phyloP scores from a whole-genome alignment of 37 sponge, comb jelly and placozoan species.

The Crambe crambe region DNA sequence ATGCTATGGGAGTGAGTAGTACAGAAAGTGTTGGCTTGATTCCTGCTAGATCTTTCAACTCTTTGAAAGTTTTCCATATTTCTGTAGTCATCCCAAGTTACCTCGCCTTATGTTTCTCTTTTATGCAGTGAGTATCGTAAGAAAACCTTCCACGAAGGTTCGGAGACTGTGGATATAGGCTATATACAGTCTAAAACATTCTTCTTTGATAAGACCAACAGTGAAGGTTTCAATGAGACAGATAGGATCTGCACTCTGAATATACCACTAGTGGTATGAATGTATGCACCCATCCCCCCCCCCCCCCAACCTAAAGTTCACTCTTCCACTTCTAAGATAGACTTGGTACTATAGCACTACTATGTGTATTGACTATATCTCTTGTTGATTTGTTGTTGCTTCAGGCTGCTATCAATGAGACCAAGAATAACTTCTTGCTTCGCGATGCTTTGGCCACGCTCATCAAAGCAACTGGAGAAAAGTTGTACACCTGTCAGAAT shows the following conservation, averaged over 20 bases:
- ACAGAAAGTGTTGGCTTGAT: background rate
- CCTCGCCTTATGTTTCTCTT: background rate
- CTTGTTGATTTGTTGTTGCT: too few relatives aligned
- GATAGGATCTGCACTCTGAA: slow-evolving; percentile 66
- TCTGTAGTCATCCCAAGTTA: too few relatives aligned
- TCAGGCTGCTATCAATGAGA: slow-evolving; percentile 25
- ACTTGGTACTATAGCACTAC: too few relatives aligned
- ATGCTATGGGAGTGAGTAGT: too few relatives aligned
- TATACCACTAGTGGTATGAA: slow-evolving; percentile 57
- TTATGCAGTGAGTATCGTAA: background rate
- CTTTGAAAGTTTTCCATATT: too few relatives aligned
- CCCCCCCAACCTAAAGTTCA: too few relatives aligned
- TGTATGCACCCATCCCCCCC: too few relatives aligned
- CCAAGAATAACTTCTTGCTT: background rate
- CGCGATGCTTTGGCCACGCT: background rate
- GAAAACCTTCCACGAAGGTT: background rate
- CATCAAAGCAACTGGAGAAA: background rate
- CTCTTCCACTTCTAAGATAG: too few relatives aligned
- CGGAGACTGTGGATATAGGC: background rate
- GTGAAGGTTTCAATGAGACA: slow-evolving; percentile 8
- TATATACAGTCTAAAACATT: slow-evolving; percentile 56
- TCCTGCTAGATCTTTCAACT: too few relatives aligned
- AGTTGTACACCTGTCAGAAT: slow-evolving; percentile 35
- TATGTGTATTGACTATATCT: too few relatives aligned
- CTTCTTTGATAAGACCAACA: slow-evolving; percentile 13